Conservation (phyloP, 2,113 vertebrate species). For the Clupea harengus region DNA sequence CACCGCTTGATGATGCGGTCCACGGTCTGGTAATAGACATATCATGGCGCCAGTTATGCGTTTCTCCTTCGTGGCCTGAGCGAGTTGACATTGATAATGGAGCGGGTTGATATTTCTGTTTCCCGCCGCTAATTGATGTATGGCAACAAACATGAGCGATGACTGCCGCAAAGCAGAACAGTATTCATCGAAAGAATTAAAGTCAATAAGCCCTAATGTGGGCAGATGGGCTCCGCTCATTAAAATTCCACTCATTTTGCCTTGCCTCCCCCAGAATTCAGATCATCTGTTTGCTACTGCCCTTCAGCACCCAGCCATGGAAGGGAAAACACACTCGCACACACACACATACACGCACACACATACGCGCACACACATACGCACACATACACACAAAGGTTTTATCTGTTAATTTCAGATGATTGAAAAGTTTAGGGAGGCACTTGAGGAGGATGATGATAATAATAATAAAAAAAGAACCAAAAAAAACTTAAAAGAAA, state of each 20-base stretch:
- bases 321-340: constrained; percentile 30
- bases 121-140: constrained; percentile 63
- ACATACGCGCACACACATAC: not conserved
- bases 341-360: not conserved
- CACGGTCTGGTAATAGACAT: not conserved
- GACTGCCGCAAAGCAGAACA: constrained; percentile 52
- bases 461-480: not conserved
- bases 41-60: constrained; percentile 24
- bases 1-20: not conserved
- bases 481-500: constrained; percentile 14
- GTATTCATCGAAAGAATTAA: constrained; percentile 63
- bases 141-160: constrained; percentile 67
- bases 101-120: constrained; percentile 55
- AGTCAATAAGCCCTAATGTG: constrained; percentile 65
- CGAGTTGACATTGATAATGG: constrained; percentile 59
- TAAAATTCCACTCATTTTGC: constrained; percentile 61
- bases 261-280: constrained; percentile 51
- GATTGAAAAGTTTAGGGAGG: constrained; percentile 53
- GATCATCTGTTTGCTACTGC: constrained; percentile 59
- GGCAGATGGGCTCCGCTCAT: constrained; percentile 64
- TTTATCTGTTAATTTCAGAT: constrained; percentile 57
- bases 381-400: not conserved
- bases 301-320: constrained; percentile 53
- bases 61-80: constrained; percentile 32
- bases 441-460: constrained; percentile 27